These are phyloP conservation scores for Rhinopomastus cyanomelas DNA, from an alignment of 2,113 vertebrate genomes.

Conservation along the genomic window DNA sequence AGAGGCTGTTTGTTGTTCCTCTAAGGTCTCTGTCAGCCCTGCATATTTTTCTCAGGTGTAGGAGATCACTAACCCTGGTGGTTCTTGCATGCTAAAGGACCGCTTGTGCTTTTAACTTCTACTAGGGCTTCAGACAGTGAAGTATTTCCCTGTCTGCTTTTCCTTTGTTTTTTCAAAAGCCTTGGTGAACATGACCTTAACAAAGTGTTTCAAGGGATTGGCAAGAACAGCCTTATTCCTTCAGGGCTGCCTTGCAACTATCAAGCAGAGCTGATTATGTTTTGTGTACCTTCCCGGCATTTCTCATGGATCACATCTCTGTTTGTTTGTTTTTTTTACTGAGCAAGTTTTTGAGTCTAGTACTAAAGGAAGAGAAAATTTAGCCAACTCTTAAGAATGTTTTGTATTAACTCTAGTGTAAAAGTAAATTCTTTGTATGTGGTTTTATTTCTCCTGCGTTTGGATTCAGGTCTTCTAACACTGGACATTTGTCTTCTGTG, in stretches of 20 bases:
- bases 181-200: background rate
- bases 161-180: background rate
- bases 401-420: background rate
- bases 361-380: background rate
- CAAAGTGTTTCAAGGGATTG: background rate
- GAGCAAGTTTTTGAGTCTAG: background rate
- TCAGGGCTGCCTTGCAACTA: background rate
- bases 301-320: background rate
- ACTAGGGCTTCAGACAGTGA: background rate
- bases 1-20: background rate
- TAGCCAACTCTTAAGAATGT: background rate
- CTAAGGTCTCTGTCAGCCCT: background rate
- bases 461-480: background rate
- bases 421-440: background rate
- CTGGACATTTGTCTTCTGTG: background rate
- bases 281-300: background rate
- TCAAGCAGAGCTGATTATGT: background rate
- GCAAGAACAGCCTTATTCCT: background rate
- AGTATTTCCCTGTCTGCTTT: background rate
- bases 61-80: too few species aligned
- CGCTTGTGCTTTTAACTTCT: background rate
- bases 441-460: background rate
- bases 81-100: background rate
- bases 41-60: fast-evolving
- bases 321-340: background rate